Evolutionary conservation across 2,113 vertebrate genomes (phyloP).

Genomic region (Siniperca chuatsi): DNA sequence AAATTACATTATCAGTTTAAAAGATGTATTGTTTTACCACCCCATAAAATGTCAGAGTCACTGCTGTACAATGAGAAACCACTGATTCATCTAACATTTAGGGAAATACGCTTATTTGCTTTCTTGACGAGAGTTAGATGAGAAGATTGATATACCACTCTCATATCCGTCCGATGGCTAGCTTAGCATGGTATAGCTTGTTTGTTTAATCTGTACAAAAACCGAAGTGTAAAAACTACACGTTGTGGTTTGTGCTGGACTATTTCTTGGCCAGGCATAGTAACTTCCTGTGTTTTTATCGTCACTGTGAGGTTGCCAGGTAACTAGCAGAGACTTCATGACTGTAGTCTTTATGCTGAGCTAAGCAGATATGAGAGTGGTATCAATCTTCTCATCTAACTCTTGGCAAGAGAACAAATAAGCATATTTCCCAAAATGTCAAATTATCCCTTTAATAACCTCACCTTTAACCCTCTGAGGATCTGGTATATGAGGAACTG

Average conservation of each 20-base stretch:
- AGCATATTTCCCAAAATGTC: neutral
- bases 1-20: conserved; percentile 21
- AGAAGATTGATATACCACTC: neutral
- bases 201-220: neutral
- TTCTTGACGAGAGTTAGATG: neutral
- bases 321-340: neutral
- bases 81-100: neutral
- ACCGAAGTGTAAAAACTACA: neutral
- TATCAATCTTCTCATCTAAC: neutral
- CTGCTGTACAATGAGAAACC: neutral
- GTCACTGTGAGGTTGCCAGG: neutral
- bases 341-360: neutral
- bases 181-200: neutral
- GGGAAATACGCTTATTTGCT: neutral
- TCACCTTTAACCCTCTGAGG: conserved; percentile 96
- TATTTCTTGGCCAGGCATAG: too few species aligned
- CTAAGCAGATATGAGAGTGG: neutral
- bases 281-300: neutral
- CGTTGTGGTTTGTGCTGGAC: neutral
- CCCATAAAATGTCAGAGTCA: neutral
- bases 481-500: conserved; percentile 99
- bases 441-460: neutral
- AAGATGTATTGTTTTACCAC: neutral
- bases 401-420: neutral
- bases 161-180: neutral